Evolutionary conservation across 2,797 vertebrate genomes (phyloP), one percentile per base, ranked within the genome.

Genomic region (Diplodus puntazzo): DNA sequence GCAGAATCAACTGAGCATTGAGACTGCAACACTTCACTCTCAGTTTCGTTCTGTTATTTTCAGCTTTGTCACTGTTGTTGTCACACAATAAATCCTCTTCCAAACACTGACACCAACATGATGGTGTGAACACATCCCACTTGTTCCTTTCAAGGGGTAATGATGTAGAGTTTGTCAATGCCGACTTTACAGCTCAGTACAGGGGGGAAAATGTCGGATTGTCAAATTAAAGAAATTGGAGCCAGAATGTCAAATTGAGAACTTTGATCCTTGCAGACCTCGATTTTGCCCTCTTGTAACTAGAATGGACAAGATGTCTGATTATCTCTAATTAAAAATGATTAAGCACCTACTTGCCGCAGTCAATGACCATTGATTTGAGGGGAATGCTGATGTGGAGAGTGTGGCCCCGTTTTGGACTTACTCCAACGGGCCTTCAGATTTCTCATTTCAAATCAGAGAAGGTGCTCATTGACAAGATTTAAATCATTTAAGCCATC

Each of bases 311-410:
- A 95, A 94, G 93, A 93, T 92, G 93, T 95, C 95, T 95, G 94
- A 95, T 95, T 95, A 95, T 95, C 92, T 92, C 93, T 95, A 94
- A 95, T 96, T 95, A 95, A 95, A 95, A 95, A 95, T 96, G 95
- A 96, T 95, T 95, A 95, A 95, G 94, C 94, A 95, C 94, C 95
- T 94, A 94, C 93, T 95, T 92, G 90, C 90, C 60, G 80, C 82
- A 90, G 89, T 96, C 95, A 90, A 95, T 94, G 92, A 81, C 80
- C 92, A 96, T 95, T 91, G 95, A 95, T 93, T 25, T 92, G 88
- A 90, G 82, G 79, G 89, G 93, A 94, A 93, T 94, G 94, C 94
- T 95, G 95, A 95, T 93, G 94, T 88, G 82, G 90, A 69, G 77
- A 92, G 84, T 79, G 91, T 81, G 80, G 81, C 69, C 70, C 77